A percentile compares a stretch with the other conserved stretches of the same genome.
phyloP scores from a whole-genome alignment of 1,140 invertebrate genomes.

The Amyelois transitella region DNA sequence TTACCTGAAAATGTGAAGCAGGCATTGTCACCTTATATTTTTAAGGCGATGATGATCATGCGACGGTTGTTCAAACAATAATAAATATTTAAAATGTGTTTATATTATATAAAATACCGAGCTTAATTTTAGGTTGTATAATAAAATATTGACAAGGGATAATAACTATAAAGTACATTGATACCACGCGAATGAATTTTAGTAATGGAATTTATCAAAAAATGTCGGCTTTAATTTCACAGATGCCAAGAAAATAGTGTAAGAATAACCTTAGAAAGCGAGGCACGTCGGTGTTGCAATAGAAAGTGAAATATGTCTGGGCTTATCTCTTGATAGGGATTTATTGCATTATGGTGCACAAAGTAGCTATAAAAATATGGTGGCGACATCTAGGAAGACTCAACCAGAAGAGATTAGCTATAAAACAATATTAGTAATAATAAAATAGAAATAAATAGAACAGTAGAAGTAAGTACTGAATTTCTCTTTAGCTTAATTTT shows the following conservation, averaged over 20 bases:
- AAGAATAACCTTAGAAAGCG: conserved; percentile 13
- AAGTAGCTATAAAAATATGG: not conserved
- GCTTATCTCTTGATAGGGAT: conserved; percentile 27
- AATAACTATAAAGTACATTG: too few species aligned
- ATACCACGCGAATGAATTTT: too few species aligned
- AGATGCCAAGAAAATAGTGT: not conserved
- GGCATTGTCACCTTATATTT: too few species aligned
- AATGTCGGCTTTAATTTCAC: too few species aligned
- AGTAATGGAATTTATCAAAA: not conserved
- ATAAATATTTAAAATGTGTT: too few species aligned
- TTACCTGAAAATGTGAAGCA: too few species aligned
- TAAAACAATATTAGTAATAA: not conserved
- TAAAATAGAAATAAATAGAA: not conserved
- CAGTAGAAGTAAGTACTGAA: not conserved
- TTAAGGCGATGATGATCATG: too few species aligned
- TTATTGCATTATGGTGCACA: conserved; percentile 12
- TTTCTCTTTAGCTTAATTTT: too few species aligned
- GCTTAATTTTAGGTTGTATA: too few species aligned
- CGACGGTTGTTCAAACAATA: too few species aligned
- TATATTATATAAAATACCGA: too few species aligned
- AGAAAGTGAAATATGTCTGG: conserved; percentile 16
- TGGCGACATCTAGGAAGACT: not conserved
- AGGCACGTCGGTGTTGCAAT: conserved; percentile 12
- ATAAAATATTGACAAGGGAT: too few species aligned
- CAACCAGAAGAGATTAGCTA: not conserved